Conservation (phyloP, 2,888 invertebrate genomes). For the Melitaea athalia region DNA sequence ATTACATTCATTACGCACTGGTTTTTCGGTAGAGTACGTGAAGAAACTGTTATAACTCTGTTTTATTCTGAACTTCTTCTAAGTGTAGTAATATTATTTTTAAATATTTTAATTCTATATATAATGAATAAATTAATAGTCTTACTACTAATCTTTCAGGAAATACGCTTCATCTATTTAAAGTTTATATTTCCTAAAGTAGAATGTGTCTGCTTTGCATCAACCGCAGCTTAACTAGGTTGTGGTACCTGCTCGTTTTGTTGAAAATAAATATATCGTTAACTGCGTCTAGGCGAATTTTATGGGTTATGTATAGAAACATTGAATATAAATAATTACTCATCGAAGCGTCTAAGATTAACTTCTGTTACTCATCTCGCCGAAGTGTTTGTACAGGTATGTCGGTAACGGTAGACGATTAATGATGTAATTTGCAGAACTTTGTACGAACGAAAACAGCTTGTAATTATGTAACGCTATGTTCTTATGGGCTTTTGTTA, state of each 20-base stretch:
- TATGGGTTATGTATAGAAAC: constrained; percentile 39
- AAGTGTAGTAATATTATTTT: not conserved
- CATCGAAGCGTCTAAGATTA: constrained; percentile 31
- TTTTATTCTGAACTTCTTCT: constrained; percentile 22
- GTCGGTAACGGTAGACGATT: constrained; percentile 23
- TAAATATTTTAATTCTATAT: not conserved
- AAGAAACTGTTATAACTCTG: constrained; percentile 35
- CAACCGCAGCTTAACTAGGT: constrained; percentile 38
- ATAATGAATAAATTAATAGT: not conserved
- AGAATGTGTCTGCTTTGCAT: constrained; percentile 43
- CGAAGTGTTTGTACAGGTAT: constrained; percentile 34
- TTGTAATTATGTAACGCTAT: constrained; percentile 67
- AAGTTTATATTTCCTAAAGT: constrained; percentile 6
- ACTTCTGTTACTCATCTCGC: constrained; percentile 35
- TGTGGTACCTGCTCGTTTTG: constrained; percentile 48
- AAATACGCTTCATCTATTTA: constrained; percentile 1
- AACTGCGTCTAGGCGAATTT: constrained; percentile 49
- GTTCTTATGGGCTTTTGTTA: constrained; percentile 68
- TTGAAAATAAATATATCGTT: constrained; percentile 32
- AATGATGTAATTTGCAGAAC: constrained; percentile 31
- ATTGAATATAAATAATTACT: constrained; percentile 43
- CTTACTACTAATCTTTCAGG: not conserved
- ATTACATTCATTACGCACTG: constrained; percentile 69
- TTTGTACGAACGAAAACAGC: constrained; percentile 35
- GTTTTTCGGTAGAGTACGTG: constrained; percentile 58